Percentiles rank a stretch among this genome's conserved stretches.
These are phyloP conservation scores for Drosophila ogumai DNA, from an alignment of 1,140 invertebrate genomes.

Conservation along the genomic window DNA sequence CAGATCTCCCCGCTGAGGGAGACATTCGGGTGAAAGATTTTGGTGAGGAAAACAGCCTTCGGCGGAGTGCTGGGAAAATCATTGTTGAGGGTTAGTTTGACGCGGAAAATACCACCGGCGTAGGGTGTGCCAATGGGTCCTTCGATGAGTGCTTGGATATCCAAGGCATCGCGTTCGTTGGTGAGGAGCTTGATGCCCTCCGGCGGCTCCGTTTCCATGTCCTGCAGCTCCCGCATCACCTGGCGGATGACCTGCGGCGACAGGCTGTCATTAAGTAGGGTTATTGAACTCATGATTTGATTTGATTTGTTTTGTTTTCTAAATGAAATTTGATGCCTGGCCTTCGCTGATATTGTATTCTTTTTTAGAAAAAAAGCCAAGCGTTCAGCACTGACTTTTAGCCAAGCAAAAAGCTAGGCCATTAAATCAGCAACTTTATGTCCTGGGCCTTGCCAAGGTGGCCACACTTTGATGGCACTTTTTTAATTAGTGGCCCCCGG, in stretches of 20 bases:
- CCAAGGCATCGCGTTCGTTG: slow-evolving; percentile 96
- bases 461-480: slow-evolving; percentile 81
- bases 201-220: slow-evolving; percentile 91
- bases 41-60: slow-evolving; percentile 98
- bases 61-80: slow-evolving; percentile 97
- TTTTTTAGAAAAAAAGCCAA: background rate
- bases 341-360: background rate
- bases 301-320: background rate
- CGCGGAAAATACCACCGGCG: slow-evolving; percentile 92
- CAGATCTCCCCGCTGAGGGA: slow-evolving; percentile 97
- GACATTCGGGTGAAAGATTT: slow-evolving; percentile 99
- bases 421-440: slow-evolving; percentile 66
- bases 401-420: slow-evolving; percentile 10
- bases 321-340: background rate
- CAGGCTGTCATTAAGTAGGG: slow-evolving; percentile 91
- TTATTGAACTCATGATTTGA: background rate
- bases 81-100: slow-evolving; percentile 96
- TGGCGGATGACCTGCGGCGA: slow-evolving; percentile 95
- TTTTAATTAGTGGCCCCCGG: slow-evolving; percentile 70
- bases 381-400: background rate
- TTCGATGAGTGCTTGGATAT: slow-evolving; percentile 95
- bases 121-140: slow-evolving; percentile 97
- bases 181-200: slow-evolving; percentile 95
- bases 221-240: slow-evolving; percentile 93
- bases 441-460: slow-evolving; percentile 34